Evolutionary conservation across 2,888 invertebrate genomes (phyloP).

Genomic region (Drosophila nigricruria): DNA sequence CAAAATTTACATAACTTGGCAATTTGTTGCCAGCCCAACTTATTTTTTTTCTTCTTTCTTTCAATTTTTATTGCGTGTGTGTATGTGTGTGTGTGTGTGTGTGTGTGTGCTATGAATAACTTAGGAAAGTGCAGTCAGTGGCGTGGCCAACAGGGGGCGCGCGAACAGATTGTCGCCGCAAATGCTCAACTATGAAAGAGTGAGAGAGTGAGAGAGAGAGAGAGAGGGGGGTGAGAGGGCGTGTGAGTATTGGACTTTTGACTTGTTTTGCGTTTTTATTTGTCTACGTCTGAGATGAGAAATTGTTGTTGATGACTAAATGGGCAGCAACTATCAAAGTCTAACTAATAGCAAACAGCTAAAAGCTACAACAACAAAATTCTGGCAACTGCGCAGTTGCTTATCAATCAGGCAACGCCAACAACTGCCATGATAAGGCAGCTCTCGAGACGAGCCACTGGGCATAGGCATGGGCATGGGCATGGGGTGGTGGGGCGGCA

Average conservation of each 20-base stretch:
- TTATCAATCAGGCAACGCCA: conserved; percentile 52
- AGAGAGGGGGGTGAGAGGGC: neutral
- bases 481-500: too few relatives aligned
- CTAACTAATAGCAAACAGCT: conserved; percentile 23
- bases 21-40: conserved; percentile 35
- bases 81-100: conserved; percentile 16
- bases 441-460: neutral
- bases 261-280: conserved; percentile 71
- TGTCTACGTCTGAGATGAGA: conserved; percentile 35
- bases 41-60: neutral
- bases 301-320: conserved; percentile 48
- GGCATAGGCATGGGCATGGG: neutral
- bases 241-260: conserved; percentile 68
- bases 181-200: conserved; percentile 3
- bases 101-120: conserved; percentile 52
- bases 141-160: conserved; percentile 48
- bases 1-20: conserved; percentile 57
- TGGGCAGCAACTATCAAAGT: conserved; percentile 45
- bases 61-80: conserved; percentile 15
- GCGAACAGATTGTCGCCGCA: conserved; percentile 24
- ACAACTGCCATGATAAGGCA: conserved; percentile 28
- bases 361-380: conserved; percentile 12
- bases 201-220: conserved; percentile 1
- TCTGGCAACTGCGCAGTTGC: conserved; percentile 62
- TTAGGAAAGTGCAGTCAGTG: conserved; percentile 48